A percentile compares a stretch with the other conserved stretches of the same genome.
These are phyloP conservation scores for Onthophagus taurus DNA, from an alignment of 1,140 invertebrate species.

Conservation along the genomic window DNA sequence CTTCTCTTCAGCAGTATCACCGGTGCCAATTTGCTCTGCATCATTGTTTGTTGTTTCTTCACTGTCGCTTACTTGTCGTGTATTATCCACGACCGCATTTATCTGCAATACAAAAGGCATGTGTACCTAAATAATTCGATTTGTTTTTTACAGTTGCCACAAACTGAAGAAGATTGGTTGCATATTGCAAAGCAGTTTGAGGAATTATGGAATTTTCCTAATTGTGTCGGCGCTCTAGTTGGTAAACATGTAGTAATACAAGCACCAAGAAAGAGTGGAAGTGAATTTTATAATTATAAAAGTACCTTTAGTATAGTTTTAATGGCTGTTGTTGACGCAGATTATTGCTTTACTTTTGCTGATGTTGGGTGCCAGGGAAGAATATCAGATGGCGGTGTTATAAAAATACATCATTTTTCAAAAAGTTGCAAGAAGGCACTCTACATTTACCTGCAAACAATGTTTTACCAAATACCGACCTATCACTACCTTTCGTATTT, in stretches of 20 bases:
- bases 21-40: too few species aligned
- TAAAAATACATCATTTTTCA: constrained; percentile 22
- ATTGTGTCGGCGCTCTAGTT: constrained; percentile 32
- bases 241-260: constrained; percentile 24
- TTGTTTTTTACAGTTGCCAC: too few species aligned
- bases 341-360: constrained; percentile 16
- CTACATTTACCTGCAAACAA: constrained; percentile 17
- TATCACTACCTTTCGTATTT: constrained; percentile 33
- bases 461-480: constrained; percentile 22
- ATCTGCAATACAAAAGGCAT: too few species aligned
- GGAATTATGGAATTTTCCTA: constrained; percentile 27
- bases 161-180: too few species aligned
- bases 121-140: too few species aligned
- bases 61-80: too few species aligned
- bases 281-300: constrained; percentile 36
- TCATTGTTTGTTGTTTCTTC: too few species aligned
- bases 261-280: constrained; percentile 10
- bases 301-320: constrained; percentile 37
- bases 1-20: too few species aligned
- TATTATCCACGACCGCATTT: too few species aligned
- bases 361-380: constrained; percentile 37
- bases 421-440: constrained; percentile 6
- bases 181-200: too few species aligned
- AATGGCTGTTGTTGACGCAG: constrained; percentile 6
- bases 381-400: constrained; percentile 33